Conservation (phyloP, 2,113 vertebrate genomes). For the Trogon melanurus region DNA sequence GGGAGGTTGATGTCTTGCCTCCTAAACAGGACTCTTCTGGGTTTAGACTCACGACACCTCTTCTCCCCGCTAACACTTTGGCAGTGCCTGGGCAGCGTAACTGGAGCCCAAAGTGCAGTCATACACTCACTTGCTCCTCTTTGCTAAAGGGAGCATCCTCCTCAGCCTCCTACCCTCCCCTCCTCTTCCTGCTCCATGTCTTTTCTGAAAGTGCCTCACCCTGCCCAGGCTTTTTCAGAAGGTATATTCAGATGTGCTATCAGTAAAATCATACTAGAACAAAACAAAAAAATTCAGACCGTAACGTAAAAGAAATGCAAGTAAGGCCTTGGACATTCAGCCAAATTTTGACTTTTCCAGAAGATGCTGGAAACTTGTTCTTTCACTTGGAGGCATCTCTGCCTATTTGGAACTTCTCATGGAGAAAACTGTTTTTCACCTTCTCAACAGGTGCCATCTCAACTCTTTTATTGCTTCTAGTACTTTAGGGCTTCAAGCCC, state of each 20-base stretch:
- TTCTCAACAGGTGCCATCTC: background rate
- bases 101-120: background rate
- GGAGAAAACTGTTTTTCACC: background rate
- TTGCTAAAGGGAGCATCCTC: background rate
- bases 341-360: background rate
- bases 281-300: background rate
- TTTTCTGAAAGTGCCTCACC: background rate
- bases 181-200: background rate
- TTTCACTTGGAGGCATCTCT: background rate
- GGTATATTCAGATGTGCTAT: background rate
- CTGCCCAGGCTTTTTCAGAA: background rate
- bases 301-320: background rate
- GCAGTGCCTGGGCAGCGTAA: background rate
- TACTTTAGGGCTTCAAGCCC: background rate
- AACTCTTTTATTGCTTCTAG: background rate
- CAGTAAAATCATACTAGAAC: background rate
- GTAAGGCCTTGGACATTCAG: background rate
- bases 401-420: background rate
- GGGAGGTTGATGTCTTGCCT: background rate
- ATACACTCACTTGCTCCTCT: background rate
- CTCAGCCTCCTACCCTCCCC: accelerated
- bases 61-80: background rate
- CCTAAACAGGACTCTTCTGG: background rate
- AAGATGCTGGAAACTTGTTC: background rate
- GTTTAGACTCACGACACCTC: background rate